Conservation (phyloP, 30 jellyfish, hydroid and myxozoan genomes). For the Hydractinia symbiolongicarpus region DNA sequence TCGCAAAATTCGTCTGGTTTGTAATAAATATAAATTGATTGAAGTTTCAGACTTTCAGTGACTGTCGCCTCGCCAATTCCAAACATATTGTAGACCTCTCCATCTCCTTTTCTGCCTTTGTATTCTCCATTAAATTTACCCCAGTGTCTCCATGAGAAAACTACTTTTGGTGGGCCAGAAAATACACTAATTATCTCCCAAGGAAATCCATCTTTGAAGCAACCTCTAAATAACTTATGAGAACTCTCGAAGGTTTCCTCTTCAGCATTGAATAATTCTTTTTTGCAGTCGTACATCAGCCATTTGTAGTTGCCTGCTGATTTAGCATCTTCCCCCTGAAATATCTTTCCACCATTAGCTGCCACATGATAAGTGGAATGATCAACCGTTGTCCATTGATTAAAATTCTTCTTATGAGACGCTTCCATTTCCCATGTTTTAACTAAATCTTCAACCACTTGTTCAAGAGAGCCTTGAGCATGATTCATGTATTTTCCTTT, state of each 20-base stretch:
- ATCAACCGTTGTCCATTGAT: conserved; percentile 52
- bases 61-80: conserved; percentile 31
- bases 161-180: conserved; percentile 52
- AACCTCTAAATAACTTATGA: conserved; percentile 28
- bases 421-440: conserved; percentile 60
- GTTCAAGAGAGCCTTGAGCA: conserved; percentile 38
- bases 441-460: conserved; percentile 42
- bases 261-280: conserved; percentile 27
- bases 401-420: conserved; percentile 30
- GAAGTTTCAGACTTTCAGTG: conserved; percentile 27
- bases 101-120: conserved; percentile 27
- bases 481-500: conserved; percentile 46
- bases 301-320: conserved; percentile 48
- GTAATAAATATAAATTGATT: conserved; percentile 30
- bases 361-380: conserved; percentile 21
- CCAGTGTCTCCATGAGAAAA: conserved; percentile 57
- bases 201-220: conserved; percentile 45
- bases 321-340: conserved; percentile 14
- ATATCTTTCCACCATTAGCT: conserved; percentile 32
- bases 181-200: conserved; percentile 50
- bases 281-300: conserved; percentile 31
- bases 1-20: conserved; percentile 39
- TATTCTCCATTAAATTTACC: conserved; percentile 47
- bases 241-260: conserved; percentile 36
- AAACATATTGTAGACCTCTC: conserved; percentile 34